Conservation (phyloP, 2,113 vertebrate species). For the Plecotus auritus region DNA sequence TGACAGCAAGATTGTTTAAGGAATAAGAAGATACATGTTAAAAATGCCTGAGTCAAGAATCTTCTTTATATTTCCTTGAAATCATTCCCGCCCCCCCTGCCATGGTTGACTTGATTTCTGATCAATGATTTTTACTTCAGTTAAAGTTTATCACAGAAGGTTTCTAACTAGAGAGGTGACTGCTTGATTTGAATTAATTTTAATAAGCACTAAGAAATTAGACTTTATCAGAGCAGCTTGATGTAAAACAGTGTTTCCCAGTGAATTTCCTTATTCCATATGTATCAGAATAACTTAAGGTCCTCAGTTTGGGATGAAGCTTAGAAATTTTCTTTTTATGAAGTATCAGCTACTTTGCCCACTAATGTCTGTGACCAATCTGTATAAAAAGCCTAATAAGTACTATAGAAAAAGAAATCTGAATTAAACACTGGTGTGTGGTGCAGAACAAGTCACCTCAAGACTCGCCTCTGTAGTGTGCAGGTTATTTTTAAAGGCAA, state of each 20-base stretch:
- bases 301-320: background rate
- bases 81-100: background rate
- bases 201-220: background rate
- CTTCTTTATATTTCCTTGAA: background rate
- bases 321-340: background rate
- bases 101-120: background rate
- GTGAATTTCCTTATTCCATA: background rate
- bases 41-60: background rate
- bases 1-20: background rate
- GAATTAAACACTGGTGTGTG: background rate
- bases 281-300: background rate
- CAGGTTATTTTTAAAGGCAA: background rate
- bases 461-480: background rate
- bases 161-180: background rate
- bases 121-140: background rate
- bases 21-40: background rate
- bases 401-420: background rate
- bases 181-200: background rate
- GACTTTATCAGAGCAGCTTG: background rate
- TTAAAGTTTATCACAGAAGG: background rate
- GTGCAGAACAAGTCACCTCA: background rate
- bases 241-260: background rate
- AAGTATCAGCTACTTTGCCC: background rate
- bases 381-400: background rate
- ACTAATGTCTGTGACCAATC: background rate